Evolutionary conservation across 1,140 invertebrate genomes (phyloP), one percentile per base, ranked within the genome.

Genomic region (Anastrepha obliqua): DNA sequence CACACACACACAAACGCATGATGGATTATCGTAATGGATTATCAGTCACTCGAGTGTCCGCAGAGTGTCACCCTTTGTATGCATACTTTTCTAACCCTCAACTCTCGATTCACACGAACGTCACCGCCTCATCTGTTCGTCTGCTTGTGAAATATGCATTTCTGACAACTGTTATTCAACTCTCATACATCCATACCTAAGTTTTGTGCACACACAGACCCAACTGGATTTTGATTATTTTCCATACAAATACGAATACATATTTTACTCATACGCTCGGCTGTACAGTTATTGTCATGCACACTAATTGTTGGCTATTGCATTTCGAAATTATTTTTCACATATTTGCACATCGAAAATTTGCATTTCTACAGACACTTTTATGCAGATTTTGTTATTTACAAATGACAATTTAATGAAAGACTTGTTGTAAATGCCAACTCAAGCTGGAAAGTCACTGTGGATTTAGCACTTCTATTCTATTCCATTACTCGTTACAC

Each of bases 321-420:
- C 39, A 74, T 74, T 74, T 74, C 67, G 42, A 74, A 44, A 74
- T 74, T 47, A 74, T 74, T 74, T 74, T 47, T 74, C 67, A 47
- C 42, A 74, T 74, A 74, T 44, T 74, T 47, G 17, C n/a, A 81
- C n/a, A 11, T 15, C 74, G 29, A 2, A 15, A 67, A 67, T 74
- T 74, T 74, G 42, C 67, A 81, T 81, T 55, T 11, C 15, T 42
- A 81, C 15, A 81, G 47, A 51, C 47, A 81, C 74, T 81, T 58
- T 55, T n/a, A 81, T 81, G 74, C 74, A 81, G 74, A 81, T 81
- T 81, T 81, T 55, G 74, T 81, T 81, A 81, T 81, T 74, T 47
- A 74, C 67, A 74, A 74, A 74, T 74, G 67, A 74, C 67, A 74
- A 42, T 74, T 74, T 81, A 81, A 81, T 81, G 74, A 81, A 81